phyloP scores from a whole-genome alignment of 2,888 invertebrate species.

The Drosophila bunnanda region DNA sequence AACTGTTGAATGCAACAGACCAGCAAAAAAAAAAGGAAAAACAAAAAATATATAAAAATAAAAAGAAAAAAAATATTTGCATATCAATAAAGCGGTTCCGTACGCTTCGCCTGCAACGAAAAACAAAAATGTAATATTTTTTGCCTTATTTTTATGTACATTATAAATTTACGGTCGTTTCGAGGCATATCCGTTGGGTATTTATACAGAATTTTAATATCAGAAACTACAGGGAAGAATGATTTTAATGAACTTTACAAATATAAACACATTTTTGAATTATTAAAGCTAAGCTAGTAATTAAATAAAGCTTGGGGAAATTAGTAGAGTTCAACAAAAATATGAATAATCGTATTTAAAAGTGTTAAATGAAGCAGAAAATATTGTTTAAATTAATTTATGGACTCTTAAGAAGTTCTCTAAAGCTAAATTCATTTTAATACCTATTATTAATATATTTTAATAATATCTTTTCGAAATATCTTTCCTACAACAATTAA shows the following conservation, averaged over 20 bases:
- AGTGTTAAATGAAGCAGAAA: too few relatives aligned
- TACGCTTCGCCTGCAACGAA: conserved; percentile 29
- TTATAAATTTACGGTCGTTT: neutral
- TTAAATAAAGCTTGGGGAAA: too few relatives aligned
- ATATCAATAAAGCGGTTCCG: conserved; percentile 41
- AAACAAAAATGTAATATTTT: conserved; percentile 19
- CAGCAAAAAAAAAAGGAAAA: conserved; percentile 7
- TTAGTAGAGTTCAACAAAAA: too few relatives aligned
- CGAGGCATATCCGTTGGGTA: conserved; percentile 2
- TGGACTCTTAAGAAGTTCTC: too few relatives aligned
- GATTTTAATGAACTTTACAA: neutral
- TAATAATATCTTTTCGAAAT: too few relatives aligned
- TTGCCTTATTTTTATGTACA: conserved; percentile 1
- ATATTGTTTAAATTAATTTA: too few relatives aligned
- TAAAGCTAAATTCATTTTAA: too few relatives aligned
- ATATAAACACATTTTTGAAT: neutral
- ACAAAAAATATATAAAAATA: conserved; percentile 2
- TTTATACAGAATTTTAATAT: conserved; percentile 1
- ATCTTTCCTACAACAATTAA: too few relatives aligned
- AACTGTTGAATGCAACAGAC: conserved; percentile 44
- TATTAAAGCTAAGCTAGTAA: neutral
- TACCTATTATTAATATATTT: too few relatives aligned
- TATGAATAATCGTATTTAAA: neutral
- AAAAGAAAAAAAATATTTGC: conserved; percentile 42
- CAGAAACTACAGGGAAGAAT: neutral